Percentiles rank a stretch among this genome's conserved stretches.
phyloP scores from a whole-genome alignment of 2,797 vertebrate genomes.

The Melanotaenia pygmaea region DNA sequence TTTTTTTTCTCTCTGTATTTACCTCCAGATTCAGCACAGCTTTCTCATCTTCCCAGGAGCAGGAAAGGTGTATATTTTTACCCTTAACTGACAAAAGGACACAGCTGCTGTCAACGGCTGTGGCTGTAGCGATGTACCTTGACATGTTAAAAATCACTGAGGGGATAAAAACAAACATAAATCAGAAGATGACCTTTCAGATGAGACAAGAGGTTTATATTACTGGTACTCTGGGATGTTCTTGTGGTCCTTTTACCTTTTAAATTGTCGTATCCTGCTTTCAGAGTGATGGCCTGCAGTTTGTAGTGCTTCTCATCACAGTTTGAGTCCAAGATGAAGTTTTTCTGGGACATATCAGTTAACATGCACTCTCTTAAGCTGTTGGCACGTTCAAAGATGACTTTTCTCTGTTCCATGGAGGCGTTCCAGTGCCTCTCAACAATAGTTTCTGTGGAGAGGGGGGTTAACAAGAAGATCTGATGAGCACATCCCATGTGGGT shows the following conservation, averaged over 20 bases:
- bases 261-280: constrained; percentile 9
- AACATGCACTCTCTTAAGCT: constrained; percentile 21
- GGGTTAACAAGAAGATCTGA: neutral
- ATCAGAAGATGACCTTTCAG: neutral
- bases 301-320: neutral
- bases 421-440: rapidly evolving
- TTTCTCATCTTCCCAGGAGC: neutral
- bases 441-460: constrained; percentile 19
- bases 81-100: constrained; percentile 38
- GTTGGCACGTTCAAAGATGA: neutral
- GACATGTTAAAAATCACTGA: constrained; percentile 51
- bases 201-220: neutral
- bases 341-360: constrained; percentile 44
- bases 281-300: constrained; percentile 65
- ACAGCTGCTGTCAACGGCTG: rapidly evolving
- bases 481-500: too few relatives aligned
- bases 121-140: rapidly evolving
- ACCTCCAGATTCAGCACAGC: constrained; percentile 55
- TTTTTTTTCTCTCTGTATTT: neutral
- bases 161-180: neutral
- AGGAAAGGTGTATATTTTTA: constrained; percentile 41
- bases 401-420: neutral
- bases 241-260: constrained; percentile 55
- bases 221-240: neutral
- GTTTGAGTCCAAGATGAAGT: neutral